Conservation (phyloP, 2,797 vertebrate species). For the Micrastur ruficollis region DNA sequence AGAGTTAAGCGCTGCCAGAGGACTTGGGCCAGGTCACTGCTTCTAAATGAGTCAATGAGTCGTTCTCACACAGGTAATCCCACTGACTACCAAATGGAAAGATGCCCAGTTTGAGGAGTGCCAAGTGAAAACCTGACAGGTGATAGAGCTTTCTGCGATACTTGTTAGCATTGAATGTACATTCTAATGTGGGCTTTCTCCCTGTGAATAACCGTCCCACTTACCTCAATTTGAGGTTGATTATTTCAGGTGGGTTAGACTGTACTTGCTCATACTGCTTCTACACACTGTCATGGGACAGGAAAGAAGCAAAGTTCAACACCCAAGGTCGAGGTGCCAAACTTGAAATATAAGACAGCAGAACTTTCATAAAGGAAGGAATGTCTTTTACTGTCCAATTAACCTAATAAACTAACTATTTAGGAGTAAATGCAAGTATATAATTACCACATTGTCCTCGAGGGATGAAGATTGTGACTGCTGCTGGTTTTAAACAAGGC, state of each 20-base stretch:
- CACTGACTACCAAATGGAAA: background rate
- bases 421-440: background rate
- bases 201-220: background rate
- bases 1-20: background rate
- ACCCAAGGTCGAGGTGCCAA: background rate
- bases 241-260: background rate
- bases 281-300: rapidly evolving
- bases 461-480: background rate
- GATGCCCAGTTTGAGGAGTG: background rate
- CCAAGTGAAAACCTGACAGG: background rate
- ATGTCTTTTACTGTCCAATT: background rate
- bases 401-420: background rate
- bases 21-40: background rate
- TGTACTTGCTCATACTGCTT: background rate
- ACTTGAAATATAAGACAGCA: background rate
- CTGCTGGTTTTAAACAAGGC: background rate
- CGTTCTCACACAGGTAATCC: rapidly evolving
- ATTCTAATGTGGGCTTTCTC: background rate
- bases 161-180: background rate
- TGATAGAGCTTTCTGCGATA: background rate
- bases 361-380: background rate
- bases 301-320: background rate
- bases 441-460: background rate
- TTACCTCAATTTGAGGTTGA: background rate
- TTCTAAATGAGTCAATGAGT: background rate